Base-by-base conservation (phyloP, 2,888 invertebrate species). In the Odiellus spinosus region DNA sequence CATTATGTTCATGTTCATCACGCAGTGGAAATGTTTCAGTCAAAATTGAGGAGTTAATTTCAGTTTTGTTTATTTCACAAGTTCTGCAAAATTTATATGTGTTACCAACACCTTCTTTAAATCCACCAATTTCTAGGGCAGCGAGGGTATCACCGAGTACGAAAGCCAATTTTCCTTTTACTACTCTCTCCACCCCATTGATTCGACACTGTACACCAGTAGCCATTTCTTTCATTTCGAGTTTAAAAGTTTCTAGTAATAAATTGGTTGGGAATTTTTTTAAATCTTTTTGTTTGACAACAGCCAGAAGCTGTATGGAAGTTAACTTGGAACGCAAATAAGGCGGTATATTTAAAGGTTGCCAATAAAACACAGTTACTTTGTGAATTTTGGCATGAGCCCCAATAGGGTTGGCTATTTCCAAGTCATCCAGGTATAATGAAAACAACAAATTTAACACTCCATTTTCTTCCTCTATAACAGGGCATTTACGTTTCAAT, bases 371-470 rank as follows among this genome's bases (percentile, higher is more conserved):
- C 21, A 45, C 17, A 20, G 45, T 40, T 17, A 45, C n/a, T 14
- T 45, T 45, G 26, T 45, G 40, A 1, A 20, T n/a, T 39, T 39
- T 39, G 38, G 38, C 40, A 5, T 15, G 15, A 32, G 40, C 40
- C 8, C 45, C 45, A 40, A 45, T 45, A n/a, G 45, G 45, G 15
- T 45, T 45, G 11, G 32, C 45, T 21, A 40, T 45, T 40, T 45
- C 40, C 10, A 45, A n/a, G 15, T 39, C 39, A 40, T 40, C 45
- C 17, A 45, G 11, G 12, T 40, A n/a, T 11, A 44, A 36, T 14
- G 38, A 4, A 17, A 44, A 32, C 17, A 21, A 20, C 14, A 45
- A 21, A 12, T 6, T 26, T 26, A 26, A n/a, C n/a, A n/a, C 8
- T 4, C 26, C 8, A 26, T 26, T 26, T 4, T 26, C 26, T 26